These are phyloP conservation scores for Hystrix brachyura DNA, from an alignment of 2,113 vertebrate species.

Conservation along the genomic window DNA sequence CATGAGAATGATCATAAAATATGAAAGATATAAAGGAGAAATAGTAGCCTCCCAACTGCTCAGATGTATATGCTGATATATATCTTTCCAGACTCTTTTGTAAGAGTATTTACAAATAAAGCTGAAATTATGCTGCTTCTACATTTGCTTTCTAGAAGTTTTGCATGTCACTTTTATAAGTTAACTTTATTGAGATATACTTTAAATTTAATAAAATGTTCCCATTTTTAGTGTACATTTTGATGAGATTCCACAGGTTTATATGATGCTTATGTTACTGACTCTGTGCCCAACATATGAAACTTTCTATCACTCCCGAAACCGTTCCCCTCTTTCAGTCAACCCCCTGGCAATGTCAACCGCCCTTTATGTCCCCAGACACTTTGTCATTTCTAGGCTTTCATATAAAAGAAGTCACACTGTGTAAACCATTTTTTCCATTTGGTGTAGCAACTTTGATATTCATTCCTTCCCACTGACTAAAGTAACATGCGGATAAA, in stretches of 20 bases:
- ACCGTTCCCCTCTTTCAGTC: not conserved
- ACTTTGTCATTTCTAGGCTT: not conserved
- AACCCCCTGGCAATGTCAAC: not conserved
- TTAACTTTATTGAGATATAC: not conserved
- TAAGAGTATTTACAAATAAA: not conserved
- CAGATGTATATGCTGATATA: not conserved
- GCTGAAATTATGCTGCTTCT: not conserved
- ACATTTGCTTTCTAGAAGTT: not conserved
- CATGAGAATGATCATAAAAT: not conserved
- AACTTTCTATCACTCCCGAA: not conserved
- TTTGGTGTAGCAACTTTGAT: not conserved
- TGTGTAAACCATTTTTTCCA: not conserved
- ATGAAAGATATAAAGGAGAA: not conserved
- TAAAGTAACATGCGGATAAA: not conserved
- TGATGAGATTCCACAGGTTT: not conserved
- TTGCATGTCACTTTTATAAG: slow-evolving; percentile 1
- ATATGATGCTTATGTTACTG: not conserved
- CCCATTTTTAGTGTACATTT: not conserved
- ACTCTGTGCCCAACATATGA: rapidly evolving
- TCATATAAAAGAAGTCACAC: not conserved
- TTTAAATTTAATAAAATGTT: not conserved
- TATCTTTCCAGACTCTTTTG: not conserved
- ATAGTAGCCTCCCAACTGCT: not conserved
- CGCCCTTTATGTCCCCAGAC: not conserved
- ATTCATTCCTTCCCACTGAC: not conserved